Evolutionary conservation across 2,797 vertebrate genomes (phyloP).

Genomic region (Characodon lateralis): DNA sequence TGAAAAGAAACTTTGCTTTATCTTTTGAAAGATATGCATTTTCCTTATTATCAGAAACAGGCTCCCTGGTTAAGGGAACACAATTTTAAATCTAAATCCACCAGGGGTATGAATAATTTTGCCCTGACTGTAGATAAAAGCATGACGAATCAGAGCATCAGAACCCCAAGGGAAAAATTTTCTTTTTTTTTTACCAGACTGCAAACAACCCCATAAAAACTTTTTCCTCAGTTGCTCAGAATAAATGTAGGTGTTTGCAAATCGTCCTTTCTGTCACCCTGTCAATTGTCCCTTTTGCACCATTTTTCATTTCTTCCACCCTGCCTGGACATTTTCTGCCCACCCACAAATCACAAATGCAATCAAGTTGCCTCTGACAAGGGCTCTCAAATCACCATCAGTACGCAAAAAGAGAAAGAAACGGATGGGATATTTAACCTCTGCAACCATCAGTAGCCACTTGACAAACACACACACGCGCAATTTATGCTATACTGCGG

Average conservation of each 20-base stretch:
- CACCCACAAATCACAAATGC: conserved; percentile 75
- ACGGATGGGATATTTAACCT: conserved; percentile 70
- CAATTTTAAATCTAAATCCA: neutral
- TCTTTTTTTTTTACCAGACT: neutral
- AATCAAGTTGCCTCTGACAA: conserved; percentile 73
- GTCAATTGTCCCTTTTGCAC: conserved; percentile 31
- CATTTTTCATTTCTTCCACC: conserved; percentile 36
- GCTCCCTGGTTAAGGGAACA: no score
- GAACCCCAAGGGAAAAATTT: no score
- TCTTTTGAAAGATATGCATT: neutral
- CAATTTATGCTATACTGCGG: conserved; percentile 33
- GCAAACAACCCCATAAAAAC: neutral
- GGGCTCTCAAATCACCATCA: conserved; percentile 76
- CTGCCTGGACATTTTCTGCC: conserved; percentile 33
- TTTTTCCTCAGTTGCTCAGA: conserved; percentile 8
- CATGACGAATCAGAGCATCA: neutral
- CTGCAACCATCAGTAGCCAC: conserved; percentile 66
- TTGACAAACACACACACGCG: conserved; percentile 45
- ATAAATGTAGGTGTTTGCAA: conserved; percentile 11
- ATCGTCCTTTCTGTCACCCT: conserved; percentile 20
- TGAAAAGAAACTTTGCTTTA: neutral
- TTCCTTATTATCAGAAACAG: no score
- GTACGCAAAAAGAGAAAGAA: conserved; percentile 48
- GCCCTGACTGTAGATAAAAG: no score
- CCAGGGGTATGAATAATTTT: no score